Conservation (phyloP, 2,113 vertebrate species). For the Eulacestoma nigropectus region DNA sequence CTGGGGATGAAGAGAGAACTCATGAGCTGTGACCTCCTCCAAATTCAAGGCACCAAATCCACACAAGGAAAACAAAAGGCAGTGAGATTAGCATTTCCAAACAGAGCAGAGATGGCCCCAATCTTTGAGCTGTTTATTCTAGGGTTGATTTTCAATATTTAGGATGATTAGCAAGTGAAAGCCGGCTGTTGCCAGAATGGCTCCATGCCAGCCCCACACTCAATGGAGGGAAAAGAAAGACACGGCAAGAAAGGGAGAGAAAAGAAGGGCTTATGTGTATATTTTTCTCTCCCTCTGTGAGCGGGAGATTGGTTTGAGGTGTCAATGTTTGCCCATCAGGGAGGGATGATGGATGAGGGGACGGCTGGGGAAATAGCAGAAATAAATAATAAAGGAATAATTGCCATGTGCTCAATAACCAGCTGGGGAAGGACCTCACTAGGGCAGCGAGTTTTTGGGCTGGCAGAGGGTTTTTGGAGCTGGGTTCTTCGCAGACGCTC, state of each 20-base stretch:
- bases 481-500: not conserved
- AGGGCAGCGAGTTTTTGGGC: not conserved
- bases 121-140: conserved; percentile 72
- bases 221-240: conserved; percentile 62
- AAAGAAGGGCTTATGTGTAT: conserved; percentile 58
- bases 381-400: conserved; percentile 46
- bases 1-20: not conserved
- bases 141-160: conserved; percentile 77
- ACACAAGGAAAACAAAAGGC: conserved; percentile 61
- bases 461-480: not conserved
- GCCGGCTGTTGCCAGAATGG: conserved; percentile 69
- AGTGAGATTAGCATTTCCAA: conserved; percentile 69
- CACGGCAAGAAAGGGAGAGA: conserved; percentile 41
- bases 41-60: conserved; percentile 39
- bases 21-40: conserved; percentile 57
- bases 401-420: not conserved
- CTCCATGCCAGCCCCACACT: conserved; percentile 41
- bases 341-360: conserved; percentile 44
- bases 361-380: not conserved
- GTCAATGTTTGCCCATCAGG: conserved; percentile 43
- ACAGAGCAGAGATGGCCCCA: conserved; percentile 63
- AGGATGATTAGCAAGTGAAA: conserved; percentile 83
- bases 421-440: not conserved
- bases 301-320: conserved; percentile 54
- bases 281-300: conserved; percentile 33